Evolutionary conservation across 1,140 invertebrate genomes (phyloP), one percentile per base, ranked within the genome.

Genomic region (Magallana gigas): DNA sequence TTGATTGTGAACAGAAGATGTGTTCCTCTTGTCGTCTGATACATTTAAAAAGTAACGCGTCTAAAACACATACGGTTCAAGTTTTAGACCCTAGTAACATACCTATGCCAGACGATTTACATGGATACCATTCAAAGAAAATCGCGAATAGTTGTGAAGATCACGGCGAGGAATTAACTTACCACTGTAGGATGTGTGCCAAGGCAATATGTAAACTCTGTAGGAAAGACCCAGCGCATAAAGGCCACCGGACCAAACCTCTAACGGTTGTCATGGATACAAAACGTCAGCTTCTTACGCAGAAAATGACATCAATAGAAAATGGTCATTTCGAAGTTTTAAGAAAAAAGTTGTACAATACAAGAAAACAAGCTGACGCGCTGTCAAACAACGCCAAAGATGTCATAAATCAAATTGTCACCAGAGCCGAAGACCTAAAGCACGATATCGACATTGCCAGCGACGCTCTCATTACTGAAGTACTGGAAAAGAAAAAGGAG

Each of bases 161-260:
- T 85, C 56, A 56, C 3, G 23, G 62, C 12, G 83, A 76, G 14
- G 83, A 87, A 48, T 57, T 87, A 1, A 58, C 85, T 6, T 81
- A 89, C 57, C 82, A 83, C 58, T 89, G 88, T n/a, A 83, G 88
- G 16, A 85, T 85, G 60, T 89, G 88, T 60, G 18, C 86, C 16
- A 80, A 68, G n/a, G 57, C 85, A 4, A 60, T 89, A 1, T 89
- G 88, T 83, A 86, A 87, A 57, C 11, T 56, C 76, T 89, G 88
- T 60, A 57, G 88, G 14, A 60, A 71, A 62, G 60, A 71, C 1
- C 48, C 48, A 4, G 82, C 71, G 16, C 88, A 89, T 60, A 81
- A 68, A 85, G 88, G 88, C 18, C 88, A 89, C 18, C 81, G 88
- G 57, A 87, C 88, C 48, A 82, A 83, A 57, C 83, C 86, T 58